Evolutionary conservation across 2,888 invertebrate genomes (phyloP).

Genomic region (Gandaritis pyraliata): DNA sequence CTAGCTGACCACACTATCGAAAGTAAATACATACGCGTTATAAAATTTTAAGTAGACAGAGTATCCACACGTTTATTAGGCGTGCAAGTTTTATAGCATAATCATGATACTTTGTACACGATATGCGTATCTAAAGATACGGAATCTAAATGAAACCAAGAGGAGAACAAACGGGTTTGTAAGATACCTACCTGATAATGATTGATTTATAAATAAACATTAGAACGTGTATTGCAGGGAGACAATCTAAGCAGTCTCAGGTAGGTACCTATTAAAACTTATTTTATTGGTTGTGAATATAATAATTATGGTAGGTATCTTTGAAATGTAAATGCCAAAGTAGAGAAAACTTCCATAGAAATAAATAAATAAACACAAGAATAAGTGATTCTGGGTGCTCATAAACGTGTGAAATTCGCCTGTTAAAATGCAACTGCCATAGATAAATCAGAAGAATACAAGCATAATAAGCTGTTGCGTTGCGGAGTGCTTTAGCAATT

Average conservation of each 20-base stretch:
- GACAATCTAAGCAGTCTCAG: not conserved
- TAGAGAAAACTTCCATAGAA: too few relatives aligned
- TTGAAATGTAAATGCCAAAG: too few relatives aligned
- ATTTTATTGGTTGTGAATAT: too few relatives aligned
- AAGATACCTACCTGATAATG: slow-evolving; percentile 34
- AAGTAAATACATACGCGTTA: slow-evolving; percentile 18
- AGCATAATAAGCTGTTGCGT: not conserved
- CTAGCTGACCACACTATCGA: slow-evolving; percentile 13
- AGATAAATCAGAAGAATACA: not conserved
- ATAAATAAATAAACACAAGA: not conserved
- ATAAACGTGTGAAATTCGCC: not conserved
- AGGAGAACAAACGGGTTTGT: slow-evolving; percentile 49
- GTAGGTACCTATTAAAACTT: too few relatives aligned
- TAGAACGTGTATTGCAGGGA: slow-evolving; percentile 5
- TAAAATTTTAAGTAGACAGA: slow-evolving; percentile 19
- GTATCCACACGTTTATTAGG: slow-evolving; percentile 16
- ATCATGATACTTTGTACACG: slow-evolving; percentile 37
- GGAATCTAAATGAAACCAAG: slow-evolving; percentile 57
- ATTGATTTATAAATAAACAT: slow-evolving; percentile 33
- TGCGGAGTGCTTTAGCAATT: slow-evolving; percentile 1
- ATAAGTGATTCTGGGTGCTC: not conserved
- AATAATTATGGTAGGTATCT: too few relatives aligned
- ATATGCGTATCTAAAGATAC: slow-evolving; percentile 45
- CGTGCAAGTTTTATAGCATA: slow-evolving; percentile 31
- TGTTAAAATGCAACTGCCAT: not conserved